phyloP scores from a whole-genome alignment of 2,113 vertebrate genomes.

The Pagrus major region DNA sequence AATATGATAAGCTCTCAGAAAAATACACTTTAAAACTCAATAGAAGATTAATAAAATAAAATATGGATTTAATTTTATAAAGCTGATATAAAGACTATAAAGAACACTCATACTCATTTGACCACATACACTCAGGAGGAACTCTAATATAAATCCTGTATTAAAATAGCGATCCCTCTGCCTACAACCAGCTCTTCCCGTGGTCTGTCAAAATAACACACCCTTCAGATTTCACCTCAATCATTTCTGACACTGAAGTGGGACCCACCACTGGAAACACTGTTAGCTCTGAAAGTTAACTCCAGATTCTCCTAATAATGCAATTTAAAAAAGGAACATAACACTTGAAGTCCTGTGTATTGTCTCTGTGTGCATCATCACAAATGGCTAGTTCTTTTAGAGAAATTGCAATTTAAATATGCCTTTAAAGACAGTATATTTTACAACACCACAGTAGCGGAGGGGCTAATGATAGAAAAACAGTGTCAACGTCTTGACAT shows the following conservation, averaged over 20 bases:
- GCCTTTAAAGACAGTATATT: constrained; percentile 15
- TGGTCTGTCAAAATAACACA: constrained; percentile 43
- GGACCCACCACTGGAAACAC: constrained; percentile 1
- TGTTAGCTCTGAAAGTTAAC: constrained; percentile 15
- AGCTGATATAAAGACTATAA: not conserved
- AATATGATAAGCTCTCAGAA: not conserved
- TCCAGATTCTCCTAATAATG: not conserved
- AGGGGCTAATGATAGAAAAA: constrained; percentile 65
- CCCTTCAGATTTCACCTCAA: constrained; percentile 38
- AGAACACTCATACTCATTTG: too few species aligned
- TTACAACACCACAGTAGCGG: not conserved
- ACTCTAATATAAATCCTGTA: not conserved
- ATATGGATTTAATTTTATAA: not conserved
- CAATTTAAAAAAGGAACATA: not conserved
- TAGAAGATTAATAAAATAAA: not conserved
- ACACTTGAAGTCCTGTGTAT: not conserved
- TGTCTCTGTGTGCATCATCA: not conserved
- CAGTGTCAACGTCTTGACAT: constrained; percentile 43
- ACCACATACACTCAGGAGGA: not conserved
- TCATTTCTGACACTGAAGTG: constrained; percentile 26
- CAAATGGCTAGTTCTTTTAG: not conserved
- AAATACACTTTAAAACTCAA: not conserved
- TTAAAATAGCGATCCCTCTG: constrained; percentile 26
- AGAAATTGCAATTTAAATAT: not conserved
- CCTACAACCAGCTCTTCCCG: not conserved